Conservation (phyloP, 2,888 invertebrate genomes). For the Rapana venosa region DNA sequence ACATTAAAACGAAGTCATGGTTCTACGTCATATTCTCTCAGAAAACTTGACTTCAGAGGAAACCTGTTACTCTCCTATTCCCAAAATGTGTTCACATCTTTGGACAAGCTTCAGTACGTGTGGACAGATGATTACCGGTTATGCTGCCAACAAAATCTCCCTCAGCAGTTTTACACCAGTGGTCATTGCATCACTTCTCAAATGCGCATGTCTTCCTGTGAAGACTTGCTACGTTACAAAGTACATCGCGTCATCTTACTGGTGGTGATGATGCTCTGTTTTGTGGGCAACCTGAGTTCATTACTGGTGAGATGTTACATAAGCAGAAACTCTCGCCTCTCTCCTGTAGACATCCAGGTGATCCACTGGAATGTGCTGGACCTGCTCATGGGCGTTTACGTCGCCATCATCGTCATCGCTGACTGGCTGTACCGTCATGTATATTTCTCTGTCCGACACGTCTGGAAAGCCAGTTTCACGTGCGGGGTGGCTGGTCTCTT, state of each 20-base stretch:
- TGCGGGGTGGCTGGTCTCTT: conserved; percentile 59
- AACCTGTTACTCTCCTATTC: not conserved
- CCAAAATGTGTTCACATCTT: not conserved
- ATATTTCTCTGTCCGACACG: conserved; percentile 56
- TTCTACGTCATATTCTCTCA: not conserved
- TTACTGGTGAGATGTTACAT: conserved; percentile 35
- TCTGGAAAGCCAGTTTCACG: conserved; percentile 55
- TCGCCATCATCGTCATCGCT: conserved; percentile 55
- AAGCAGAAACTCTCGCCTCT: not conserved
- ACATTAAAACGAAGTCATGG: not conserved
- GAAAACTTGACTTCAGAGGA: not conserved
- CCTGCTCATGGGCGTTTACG: conserved; percentile 58
- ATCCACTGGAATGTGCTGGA: conserved; percentile 54
- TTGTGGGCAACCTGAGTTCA: conserved; percentile 42
- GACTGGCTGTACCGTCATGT: conserved; percentile 55
- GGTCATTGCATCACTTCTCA: conserved; percentile 37
- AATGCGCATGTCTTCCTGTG: conserved; percentile 44
- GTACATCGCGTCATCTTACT: conserved; percentile 33
- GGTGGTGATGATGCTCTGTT: conserved; percentile 37
- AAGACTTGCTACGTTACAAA: conserved; percentile 36
- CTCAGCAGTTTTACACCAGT: conserved; percentile 1
- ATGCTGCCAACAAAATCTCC: conserved; percentile 15
- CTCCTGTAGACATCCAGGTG: conserved; percentile 29
- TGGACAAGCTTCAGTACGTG: not conserved
- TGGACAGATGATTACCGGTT: conserved; percentile 19